Percentiles rank a stretch among this genome's conserved stretches.
Evolutionary conservation across 1,140 invertebrate species (phyloP).

Genomic region (Whitmania pigra): DNA sequence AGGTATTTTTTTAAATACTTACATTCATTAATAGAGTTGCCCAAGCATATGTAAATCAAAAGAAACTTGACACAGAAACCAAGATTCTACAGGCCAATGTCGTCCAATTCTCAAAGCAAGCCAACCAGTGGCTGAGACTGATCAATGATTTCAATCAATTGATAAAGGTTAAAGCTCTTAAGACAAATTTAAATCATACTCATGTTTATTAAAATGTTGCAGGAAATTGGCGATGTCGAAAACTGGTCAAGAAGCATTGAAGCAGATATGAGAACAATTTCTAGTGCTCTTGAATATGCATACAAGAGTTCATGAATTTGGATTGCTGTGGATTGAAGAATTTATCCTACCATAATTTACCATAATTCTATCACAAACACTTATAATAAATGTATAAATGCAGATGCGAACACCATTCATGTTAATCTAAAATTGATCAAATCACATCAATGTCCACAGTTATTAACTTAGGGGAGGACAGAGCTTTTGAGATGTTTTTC

Average conservation of each 20-base stretch:
- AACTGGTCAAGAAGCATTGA: conserved; percentile 97
- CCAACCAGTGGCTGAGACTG: conserved; percentile 82
- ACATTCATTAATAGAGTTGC: conserved; percentile 60
- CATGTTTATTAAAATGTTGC: conserved; percentile 9
- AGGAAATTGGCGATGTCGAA: conserved; percentile 93
- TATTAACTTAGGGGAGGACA: too few species aligned
- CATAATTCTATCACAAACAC: too few species aligned
- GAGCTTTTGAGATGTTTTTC: too few species aligned
- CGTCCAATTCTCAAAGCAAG: conserved; percentile 86
- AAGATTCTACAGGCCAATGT: conserved; percentile 89
- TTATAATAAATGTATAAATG: too few species aligned
- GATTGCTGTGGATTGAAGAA: background rate
- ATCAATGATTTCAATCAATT: conserved; percentile 89
- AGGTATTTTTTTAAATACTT: background rate
- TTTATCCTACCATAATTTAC: too few species aligned
- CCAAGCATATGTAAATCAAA: conserved; percentile 94
- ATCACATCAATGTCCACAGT: too few species aligned
- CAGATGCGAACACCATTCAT: too few species aligned
- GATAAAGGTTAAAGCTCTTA: conserved; percentile 54
- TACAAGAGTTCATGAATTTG: conserved; percentile 58
- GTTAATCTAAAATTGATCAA: too few species aligned
- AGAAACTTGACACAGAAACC: conserved; percentile 87
- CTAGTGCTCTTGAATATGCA: conserved; percentile 80
- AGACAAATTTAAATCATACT: background rate
- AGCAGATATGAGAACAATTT: conserved; percentile 82